Base-by-base conservation (phyloP, 2,888 invertebrate species). In the Ypsolopha sequella region DNA sequence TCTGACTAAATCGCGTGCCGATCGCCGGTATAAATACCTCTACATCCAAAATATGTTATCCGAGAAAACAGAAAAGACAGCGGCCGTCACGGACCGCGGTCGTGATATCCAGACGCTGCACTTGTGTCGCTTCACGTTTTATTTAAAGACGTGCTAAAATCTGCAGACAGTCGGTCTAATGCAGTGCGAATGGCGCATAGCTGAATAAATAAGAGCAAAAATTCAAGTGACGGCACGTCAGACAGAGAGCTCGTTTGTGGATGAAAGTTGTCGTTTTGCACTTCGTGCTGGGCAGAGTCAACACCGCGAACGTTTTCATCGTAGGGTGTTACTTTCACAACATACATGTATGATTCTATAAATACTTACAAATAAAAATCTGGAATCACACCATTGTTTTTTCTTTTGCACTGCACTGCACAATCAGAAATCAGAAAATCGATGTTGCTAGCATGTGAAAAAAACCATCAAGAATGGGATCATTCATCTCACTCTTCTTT, bases 351-450 rank as follows among this genome's bases (percentile, higher is more conserved):
- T 67, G 70, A 80, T 80, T 85, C 86, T 84, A 84, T 80, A 80
- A 85, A 85, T 86, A 87, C 87, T 87, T 85, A 86, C 86, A 86
- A 85, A 86, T 85, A 84, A 86, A 85, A 87, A 80, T 85, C 85
- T 84, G 82, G 82, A 86, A 82, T 86, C 81, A 86, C 87, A 86
- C 87, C 86, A 86, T 86, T 87, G 86, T 87, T 86, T 86, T 85
- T 85, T 82, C 82, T 79, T 78, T 24, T n/a, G n/a, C n/a, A n/a
- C 24, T 24, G 24, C 24, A 24, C 81, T 80, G 79, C 82, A 81
- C 79, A 81, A 81, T 54, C 80, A 80, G 80, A 73, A 51, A 70
- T 65, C 24, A 24, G 24, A 24, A 24, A 24, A 24, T 4, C 68
- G 65, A 69, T 80, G 80, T 82, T 82, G 74, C 82, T 65, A 76